Conservation (phyloP, 2,113 vertebrate genomes). For the Nycticorax nycticorax region DNA sequence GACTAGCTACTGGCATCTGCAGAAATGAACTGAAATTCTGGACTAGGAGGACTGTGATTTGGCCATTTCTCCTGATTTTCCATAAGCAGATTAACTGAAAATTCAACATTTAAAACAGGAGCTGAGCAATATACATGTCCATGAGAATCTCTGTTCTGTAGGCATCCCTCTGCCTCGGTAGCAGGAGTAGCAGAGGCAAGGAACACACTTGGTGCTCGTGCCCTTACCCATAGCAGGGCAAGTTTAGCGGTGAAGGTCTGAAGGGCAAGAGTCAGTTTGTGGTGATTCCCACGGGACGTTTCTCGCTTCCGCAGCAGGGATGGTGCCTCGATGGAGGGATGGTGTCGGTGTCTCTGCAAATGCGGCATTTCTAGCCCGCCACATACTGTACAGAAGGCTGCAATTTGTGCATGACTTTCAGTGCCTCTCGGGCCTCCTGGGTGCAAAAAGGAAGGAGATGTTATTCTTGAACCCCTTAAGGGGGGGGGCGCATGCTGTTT, state of each 20-base stretch:
- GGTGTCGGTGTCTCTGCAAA: background rate
- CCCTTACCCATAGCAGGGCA: background rate
- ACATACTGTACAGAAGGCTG: rapidly evolving
- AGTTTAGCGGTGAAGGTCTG: background rate
- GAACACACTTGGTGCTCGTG: background rate
- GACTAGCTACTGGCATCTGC: background rate
- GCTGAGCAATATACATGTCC: background rate
- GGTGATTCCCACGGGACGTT: background rate
- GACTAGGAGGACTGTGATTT: background rate
- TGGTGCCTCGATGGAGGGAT: background rate
- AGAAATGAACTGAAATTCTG: background rate
- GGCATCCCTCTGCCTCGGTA: background rate
- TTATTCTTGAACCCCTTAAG: background rate
- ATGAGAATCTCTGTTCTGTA: background rate
- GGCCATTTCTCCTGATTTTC: background rate
- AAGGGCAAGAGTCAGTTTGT: background rate
- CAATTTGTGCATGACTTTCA: background rate
- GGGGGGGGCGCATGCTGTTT: rapidly evolving
- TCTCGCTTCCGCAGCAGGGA: background rate
- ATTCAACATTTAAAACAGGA: background rate
- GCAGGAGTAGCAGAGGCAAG: background rate
- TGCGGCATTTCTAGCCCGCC: background rate
- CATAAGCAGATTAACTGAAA: background rate
- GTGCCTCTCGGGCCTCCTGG: background rate
- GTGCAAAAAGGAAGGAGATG: background rate